Evolutionary conservation across 37 sponge, comb jelly and placozoan genomes (phyloP).

Genomic region (Cliona cf. orientalis): DNA sequence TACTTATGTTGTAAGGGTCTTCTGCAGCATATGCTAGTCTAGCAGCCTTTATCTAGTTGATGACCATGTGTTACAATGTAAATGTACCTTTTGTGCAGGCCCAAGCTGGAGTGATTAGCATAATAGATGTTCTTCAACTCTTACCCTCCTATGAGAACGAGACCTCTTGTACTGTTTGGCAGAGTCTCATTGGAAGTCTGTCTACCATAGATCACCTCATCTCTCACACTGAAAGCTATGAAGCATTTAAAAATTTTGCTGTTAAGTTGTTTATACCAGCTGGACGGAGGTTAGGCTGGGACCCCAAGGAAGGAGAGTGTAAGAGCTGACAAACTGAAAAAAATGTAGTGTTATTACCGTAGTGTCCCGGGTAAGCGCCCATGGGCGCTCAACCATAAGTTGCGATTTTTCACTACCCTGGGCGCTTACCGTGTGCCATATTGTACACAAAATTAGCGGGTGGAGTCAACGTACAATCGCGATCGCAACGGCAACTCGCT

Average conservation of each 20-base stretch:
- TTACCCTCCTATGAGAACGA: slow-evolving; percentile 69
- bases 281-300: slow-evolving; percentile 78
- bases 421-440: no score
- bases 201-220: slow-evolving; percentile 46
- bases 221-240: slow-evolving; percentile 64
- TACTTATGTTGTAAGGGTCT: no score
- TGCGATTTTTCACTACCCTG: no score
- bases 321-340: no score
- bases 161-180: slow-evolving; percentile 87
- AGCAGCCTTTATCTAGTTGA: not conserved
- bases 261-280: slow-evolving; percentile 50
- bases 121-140: slow-evolving; percentile 76
- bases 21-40: not conserved
- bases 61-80: no score
- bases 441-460: no score
- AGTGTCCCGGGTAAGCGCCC: no score
- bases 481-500: no score
- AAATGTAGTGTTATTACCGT: no score
- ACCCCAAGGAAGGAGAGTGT: slow-evolving; percentile 65
- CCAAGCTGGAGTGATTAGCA: slow-evolving; percentile 72
- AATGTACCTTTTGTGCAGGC: slow-evolving; percentile 62
- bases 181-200: slow-evolving; percentile 52
- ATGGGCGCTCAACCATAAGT: no score
- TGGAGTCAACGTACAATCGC: no score
- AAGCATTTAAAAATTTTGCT: slow-evolving; percentile 71